Evolutionary conservation across 2,113 vertebrate genomes (phyloP), one percentile per base, ranked within the genome.

Genomic region (Python bivittatus): DNA sequence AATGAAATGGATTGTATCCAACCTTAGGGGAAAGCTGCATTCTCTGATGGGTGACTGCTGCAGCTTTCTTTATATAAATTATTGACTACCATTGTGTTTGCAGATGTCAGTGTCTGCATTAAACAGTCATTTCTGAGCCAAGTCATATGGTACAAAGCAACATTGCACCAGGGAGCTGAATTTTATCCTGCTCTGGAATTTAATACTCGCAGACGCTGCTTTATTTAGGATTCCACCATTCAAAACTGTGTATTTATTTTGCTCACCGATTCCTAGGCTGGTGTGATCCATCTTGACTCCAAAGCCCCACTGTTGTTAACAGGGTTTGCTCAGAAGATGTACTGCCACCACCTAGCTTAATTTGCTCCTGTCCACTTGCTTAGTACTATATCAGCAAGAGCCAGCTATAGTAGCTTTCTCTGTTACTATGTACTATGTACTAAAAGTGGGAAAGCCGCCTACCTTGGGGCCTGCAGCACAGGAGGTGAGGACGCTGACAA

Each of bases 31-130:
- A 85, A 86, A 56, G 56, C 12, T 58, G 54, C 56, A 58, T 17
- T 42, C 48, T 92, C 88, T 90, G 20, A 33, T 4, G 44, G 91
- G 52, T 92, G 38, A 83, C 0, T 0, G 29, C 72, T 94, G 72
- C 72, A 92, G 52, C 38, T 94, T 91, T 27, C 89, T 57, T 9
- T 84, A 58, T 38, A 88, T 2, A 8, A 91, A 84, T 42, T 93
- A 42, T 58, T 93, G 92, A 88, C 85, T 13, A 27, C 0, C 0
- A 53, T 2, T 90, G 22, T 72, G 93, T 87, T 0, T 0, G 53
- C 93, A 57, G 1, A 94, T 90, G 95, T 94, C 86, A 68, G 1
- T 91, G 84, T 92, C 88, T 10, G 12, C 0, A 42, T 84, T 85
- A 94, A 94, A 88, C 0, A 0, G 86, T 86, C 0, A 0, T 88